phyloP scores from a whole-genome alignment of 2,797 vertebrate species.

The Benthosema pterotum region DNA sequence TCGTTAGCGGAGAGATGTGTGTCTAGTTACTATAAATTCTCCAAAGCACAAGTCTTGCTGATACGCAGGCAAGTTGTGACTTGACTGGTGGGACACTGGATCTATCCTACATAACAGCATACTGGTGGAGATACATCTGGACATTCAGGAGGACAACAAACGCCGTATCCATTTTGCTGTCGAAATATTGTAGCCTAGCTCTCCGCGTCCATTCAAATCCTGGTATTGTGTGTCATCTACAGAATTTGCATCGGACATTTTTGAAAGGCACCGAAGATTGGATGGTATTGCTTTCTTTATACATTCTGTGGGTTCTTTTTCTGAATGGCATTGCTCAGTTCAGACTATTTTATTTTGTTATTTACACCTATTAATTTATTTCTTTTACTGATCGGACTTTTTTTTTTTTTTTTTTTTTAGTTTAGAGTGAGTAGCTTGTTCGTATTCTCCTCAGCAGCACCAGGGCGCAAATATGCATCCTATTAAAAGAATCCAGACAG shows the following conservation, averaged over 20 bases:
- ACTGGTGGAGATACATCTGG: slow-evolving; percentile 35
- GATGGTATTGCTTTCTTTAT: background rate
- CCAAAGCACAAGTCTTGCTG: background rate
- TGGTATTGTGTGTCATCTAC: slow-evolving; percentile 15
- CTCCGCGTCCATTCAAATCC: slow-evolving; percentile 1
- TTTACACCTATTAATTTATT: background rate
- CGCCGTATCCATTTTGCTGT: slow-evolving; percentile 8
- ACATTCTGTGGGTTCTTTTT: background rate
- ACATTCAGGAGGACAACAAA: slow-evolving; percentile 34
- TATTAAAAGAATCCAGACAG: slow-evolving; percentile 17
- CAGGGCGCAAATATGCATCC: background rate
- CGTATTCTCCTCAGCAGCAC: background rate
- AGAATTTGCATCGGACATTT: slow-evolving; percentile 49
- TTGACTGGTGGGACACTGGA: slow-evolving; percentile 9
- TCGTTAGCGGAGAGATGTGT: slow-evolving; percentile 32
- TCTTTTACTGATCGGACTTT: background rate
- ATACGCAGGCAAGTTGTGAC: slow-evolving; percentile 17
- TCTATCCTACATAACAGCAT: too few species aligned
- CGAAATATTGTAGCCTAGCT: slow-evolving; percentile 13
- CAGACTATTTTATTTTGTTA: background rate
- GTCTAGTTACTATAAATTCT: slow-evolving; percentile 4
- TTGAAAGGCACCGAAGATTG: slow-evolving; percentile 33
- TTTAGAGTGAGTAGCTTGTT: background rate
- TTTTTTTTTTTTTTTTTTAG: background rate
- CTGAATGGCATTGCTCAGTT: background rate